Evolutionary conservation across 2,797 vertebrate species (phyloP), one percentile per base, ranked within the genome.

Genomic region (Gallirallus australis): DNA sequence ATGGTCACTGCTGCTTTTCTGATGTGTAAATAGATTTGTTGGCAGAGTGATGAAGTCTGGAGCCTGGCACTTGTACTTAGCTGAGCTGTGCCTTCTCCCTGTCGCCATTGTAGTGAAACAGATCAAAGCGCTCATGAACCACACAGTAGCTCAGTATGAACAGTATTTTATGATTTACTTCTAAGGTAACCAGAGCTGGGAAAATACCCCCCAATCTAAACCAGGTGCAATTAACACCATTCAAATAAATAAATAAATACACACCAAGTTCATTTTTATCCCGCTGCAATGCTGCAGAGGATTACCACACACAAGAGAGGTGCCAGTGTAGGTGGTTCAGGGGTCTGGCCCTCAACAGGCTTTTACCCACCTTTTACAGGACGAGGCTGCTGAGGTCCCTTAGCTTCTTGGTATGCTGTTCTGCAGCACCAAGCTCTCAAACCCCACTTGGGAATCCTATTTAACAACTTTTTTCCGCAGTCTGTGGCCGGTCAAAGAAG

Each of bases 201-300:
- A 47, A 69, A 90, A 65, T 30, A 37, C 24, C 33, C 57, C 42
- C 50, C 21, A 21, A 0, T 78, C 69, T 59, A 73, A 87, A 75
- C 16, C 19, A 37, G 33, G 18, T 48, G 24, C 59, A 60, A 88
- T 87, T 83, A 71, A 40, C 3, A 2, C 30, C 53, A 47, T 73
- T 81, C 61, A 82, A 87, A 66, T 82, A 86, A 78, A 66, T 82
- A 86, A 78, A 86, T 37, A 76, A 78, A 61, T 53, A 31, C 4
- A 27, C n/a, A 23, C n/a, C 25, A 48, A 35, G 50, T 33, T 85
- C 0, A 53, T 73, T 68, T 87, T 35, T 31, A 59, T 59, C 77
- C 72, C 1, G 4, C 66, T 87, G 73, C 85, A 80, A 65, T 0
- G 2, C 53, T 68, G 73, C 50, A 50, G 68, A 89, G 18, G 53